phyloP scores from a whole-genome alignment of 2,888 invertebrate genomes.

The Spilosoma lubricipeda region DNA sequence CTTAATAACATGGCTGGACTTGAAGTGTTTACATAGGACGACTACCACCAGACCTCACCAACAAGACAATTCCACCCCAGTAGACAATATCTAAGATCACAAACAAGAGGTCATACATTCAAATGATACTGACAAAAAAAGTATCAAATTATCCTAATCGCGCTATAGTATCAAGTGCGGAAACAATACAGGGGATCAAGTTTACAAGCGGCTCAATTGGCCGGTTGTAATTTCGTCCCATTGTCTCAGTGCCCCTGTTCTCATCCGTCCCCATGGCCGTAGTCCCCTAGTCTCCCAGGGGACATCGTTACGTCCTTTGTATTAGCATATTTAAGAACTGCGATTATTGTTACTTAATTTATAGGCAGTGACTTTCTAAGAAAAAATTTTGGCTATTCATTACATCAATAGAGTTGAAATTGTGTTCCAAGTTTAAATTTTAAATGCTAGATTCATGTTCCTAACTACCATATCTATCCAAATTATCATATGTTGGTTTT shows the following conservation, averaged over 20 bases:
- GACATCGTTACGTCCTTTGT: slow-evolving; percentile 76
- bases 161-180: slow-evolving; percentile 68
- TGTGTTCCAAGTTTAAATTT: not conserved
- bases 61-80: too few species aligned
- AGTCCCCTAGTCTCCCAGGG: slow-evolving; percentile 59
- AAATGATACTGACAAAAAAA: slow-evolving; percentile 30
- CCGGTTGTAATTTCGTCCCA: slow-evolving; percentile 83
- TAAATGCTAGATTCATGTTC: not conserved
- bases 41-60: too few species aligned
- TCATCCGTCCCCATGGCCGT: slow-evolving; percentile 54
- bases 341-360: slow-evolving; percentile 68
- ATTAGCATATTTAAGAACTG: slow-evolving; percentile 71
- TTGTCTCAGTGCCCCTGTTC: slow-evolving; percentile 78
- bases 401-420: not conserved
- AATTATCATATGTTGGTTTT: not conserved
- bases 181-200: slow-evolving; percentile 84
- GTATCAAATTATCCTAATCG: slow-evolving; percentile 64
- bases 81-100: too few species aligned
- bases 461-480: not conserved
- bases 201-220: slow-evolving; percentile 83
- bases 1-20: too few species aligned
- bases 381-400: slow-evolving; percentile 20
- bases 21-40: too few species aligned
- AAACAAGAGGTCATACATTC: too few species aligned
- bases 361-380: slow-evolving; percentile 37